Percentiles rank a stretch among this genome's conserved stretches.
Conservation (phyloP, 92 coral and sea anemone species). For the Phymanthus crucifer region DNA sequence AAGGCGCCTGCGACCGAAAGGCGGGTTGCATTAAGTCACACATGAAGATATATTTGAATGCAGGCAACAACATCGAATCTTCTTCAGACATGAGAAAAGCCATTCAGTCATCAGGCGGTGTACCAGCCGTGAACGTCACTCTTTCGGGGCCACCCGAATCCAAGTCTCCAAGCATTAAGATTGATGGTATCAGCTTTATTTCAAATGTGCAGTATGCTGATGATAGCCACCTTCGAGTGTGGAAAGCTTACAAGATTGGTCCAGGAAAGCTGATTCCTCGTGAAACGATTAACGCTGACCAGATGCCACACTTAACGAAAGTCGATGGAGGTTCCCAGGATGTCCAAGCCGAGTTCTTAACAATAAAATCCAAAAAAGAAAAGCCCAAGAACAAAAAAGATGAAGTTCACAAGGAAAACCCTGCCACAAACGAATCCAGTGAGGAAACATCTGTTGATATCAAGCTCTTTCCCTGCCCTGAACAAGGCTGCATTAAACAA, state of each 20-base stretch:
- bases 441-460: conserved; percentile 52
- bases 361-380: conserved; percentile 24
- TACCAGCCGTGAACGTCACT: conserved; percentile 12
- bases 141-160: conserved; percentile 18
- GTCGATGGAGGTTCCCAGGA: not conserved
- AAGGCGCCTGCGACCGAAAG: conserved; percentile 62
- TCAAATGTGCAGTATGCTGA: conserved; percentile 4
- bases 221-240: conserved; percentile 20
- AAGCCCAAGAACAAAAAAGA: not conserved
- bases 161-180: not conserved
- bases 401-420: not conserved
- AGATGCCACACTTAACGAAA: conserved; percentile 24
- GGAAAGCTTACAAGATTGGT: conserved; percentile 27
- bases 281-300: not conserved
- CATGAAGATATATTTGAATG: conserved; percentile 15
- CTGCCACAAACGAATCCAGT: conserved; percentile 37
- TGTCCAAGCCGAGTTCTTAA: conserved; percentile 19
- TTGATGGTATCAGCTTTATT: conserved; percentile 22
- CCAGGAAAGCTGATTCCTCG: conserved; percentile 18
- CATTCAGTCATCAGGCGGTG: conserved; percentile 20
- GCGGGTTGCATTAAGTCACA: conserved; percentile 34
- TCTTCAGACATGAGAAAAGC: conserved; percentile 22
- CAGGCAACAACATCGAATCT: conserved; percentile 20
- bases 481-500: conserved; percentile 17
- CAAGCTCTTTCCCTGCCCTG: conserved; percentile 15